These are phyloP conservation scores for Takifugu ocellatus DNA, from an alignment of 2,797 vertebrate genomes.

Conservation along the genomic window DNA sequence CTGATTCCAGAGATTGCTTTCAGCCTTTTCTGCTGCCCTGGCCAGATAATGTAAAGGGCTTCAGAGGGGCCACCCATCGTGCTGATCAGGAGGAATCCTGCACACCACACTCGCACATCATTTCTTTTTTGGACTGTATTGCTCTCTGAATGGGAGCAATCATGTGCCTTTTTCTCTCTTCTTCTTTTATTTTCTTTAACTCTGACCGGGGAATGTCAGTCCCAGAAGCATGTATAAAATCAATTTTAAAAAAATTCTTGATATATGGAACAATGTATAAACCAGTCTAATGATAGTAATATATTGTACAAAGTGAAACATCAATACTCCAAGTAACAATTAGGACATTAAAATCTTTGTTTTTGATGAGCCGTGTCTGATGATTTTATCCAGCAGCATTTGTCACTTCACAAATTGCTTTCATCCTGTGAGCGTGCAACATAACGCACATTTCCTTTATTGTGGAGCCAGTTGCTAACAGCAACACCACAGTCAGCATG, in stretches of 20 bases:
- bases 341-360: conserved; percentile 75
- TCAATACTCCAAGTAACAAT: conserved; percentile 63
- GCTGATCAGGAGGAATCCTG: conserved; percentile 19
- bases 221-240: conserved; percentile 84
- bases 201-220: conserved; percentile 75
- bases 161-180: conserved; percentile 87
- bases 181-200: conserved; percentile 75
- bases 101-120: conserved; percentile 42
- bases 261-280: conserved; percentile 76
- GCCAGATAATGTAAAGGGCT: conserved; percentile 46
- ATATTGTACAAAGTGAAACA: conserved; percentile 72
- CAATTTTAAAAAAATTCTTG: conserved; percentile 67
- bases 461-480: conserved; percentile 27
- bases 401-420: not conserved
- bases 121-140: conserved; percentile 76
- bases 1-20: conserved; percentile 59
- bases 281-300: conserved; percentile 73
- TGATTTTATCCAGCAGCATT: conserved; percentile 2
- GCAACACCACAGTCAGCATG: conserved; percentile 19
- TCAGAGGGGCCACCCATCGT: conserved; percentile 35
- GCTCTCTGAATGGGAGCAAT: conserved; percentile 78
- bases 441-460: conserved; percentile 11
- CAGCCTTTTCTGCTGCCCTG: conserved; percentile 48
- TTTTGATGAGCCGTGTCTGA: conserved; percentile 30
- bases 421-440: not conserved